Conservation (phyloP, 2,797 vertebrate genomes). For the Rhinoraja longicauda region DNA sequence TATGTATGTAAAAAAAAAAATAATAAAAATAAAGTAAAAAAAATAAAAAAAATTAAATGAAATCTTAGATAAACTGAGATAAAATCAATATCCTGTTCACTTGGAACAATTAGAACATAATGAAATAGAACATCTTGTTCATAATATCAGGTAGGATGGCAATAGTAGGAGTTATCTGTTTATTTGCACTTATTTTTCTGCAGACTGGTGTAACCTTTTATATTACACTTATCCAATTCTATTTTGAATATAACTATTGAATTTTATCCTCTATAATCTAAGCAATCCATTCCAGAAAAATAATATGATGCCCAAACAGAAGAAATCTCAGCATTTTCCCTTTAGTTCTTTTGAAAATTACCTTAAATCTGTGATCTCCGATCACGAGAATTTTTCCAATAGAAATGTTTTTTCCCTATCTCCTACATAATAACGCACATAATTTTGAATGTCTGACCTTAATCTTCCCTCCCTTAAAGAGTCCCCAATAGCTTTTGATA, state of each 20-base stretch:
- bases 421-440: no score
- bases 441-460: no score
- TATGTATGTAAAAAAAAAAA: no score
- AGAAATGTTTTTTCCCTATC: neutral
- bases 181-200: neutral
- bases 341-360: neutral
- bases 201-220: neutral
- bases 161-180: neutral
- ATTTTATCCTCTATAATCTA: neutral
- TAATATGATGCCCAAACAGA: no score
- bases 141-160: neutral
- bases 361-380: neutral
- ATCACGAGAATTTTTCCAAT: neutral
- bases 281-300: neutral
- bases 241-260: neutral
- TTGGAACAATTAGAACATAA: neutral
- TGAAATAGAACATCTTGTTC: neutral
- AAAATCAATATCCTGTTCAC: neutral
- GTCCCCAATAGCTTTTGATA: no score
- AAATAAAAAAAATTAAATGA: neutral
- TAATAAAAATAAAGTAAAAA: no score
- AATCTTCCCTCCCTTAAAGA: no score
- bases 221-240: neutral
- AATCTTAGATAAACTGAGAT: neutral
- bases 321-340: neutral